Base-by-base conservation (phyloP, 2,113 vertebrate genomes). In the Odocoileus virginianus region DNA sequence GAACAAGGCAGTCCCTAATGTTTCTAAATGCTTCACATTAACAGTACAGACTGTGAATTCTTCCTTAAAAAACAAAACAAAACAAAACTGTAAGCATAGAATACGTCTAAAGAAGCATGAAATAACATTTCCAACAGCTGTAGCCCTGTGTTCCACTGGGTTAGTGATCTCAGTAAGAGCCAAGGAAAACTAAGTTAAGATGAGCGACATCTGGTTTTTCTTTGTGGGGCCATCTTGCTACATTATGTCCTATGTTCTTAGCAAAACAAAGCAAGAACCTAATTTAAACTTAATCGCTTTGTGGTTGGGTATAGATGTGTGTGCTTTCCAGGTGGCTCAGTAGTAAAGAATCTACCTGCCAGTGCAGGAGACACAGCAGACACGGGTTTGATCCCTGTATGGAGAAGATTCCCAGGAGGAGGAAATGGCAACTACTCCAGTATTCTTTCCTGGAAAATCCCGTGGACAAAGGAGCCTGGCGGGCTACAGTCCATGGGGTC, bases 141-240 rank as follows among this genome's bases (percentile, higher is more conserved):
- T 11, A 81, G 30, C 28, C 17, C 9, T 81, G 13, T 89, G n/a
- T 93, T 93, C 50, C 67, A 50, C 57, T 60, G 33, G 40, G 2
- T 91, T 54, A 60, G 52, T 94, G 52, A 60, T 94, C n/a, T 91
- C 52, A 74, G 82, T 87, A 58, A 91, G 58, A 91, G 60, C 74
- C 28, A 60, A 82, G 43, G n/a, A 82, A 87, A 91, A 91, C 54
- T 52, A 60, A 86, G 19, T 25, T 60, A 91, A 88, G 17, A 83
- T 89, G 40, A 84, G 60, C 55, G 58, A n/a, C 74, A 47, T 89
- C 50, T 95, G 58, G 27, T 64, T 94, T 97, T 94, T 61, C 87
- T 52, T 93, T 64, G 19, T 81, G 33, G 78, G 12, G 33, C 54
- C 45, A 57, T 85, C 50, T 78, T 96, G 27, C 25, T 60, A 87